These are phyloP conservation scores for Synergus umbraculus DNA, from an alignment of 2,888 invertebrate species.

Conservation along the genomic window DNA sequence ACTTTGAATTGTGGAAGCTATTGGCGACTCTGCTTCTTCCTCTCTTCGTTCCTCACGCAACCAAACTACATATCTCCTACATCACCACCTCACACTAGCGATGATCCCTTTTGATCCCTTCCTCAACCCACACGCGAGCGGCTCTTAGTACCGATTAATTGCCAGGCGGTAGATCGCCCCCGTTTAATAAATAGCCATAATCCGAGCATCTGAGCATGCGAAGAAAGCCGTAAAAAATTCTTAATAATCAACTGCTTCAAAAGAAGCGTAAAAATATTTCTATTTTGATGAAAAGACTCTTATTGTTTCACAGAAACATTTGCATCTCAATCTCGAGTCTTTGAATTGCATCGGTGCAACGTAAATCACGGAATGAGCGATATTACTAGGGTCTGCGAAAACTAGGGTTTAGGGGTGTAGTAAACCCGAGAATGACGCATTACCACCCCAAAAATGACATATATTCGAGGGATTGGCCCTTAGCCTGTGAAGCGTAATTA, in stretches of 20 bases:
- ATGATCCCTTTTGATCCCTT: slow-evolving; percentile 21
- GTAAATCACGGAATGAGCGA: background rate
- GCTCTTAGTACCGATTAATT: slow-evolving; percentile 16
- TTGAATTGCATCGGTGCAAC: background rate
- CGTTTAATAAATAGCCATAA: background rate
- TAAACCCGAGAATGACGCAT: background rate
- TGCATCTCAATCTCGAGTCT: background rate
- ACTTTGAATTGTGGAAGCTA: slow-evolving; percentile 48
- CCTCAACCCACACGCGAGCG: background rate
- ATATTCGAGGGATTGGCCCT: slow-evolving; percentile 18
- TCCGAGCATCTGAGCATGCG: background rate
- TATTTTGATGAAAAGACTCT: background rate
- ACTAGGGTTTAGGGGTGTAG: background rate
- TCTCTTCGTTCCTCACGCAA: background rate
- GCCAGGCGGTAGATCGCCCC: background rate
- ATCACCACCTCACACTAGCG: slow-evolving; percentile 9
- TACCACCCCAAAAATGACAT: slow-evolving; percentile 14
- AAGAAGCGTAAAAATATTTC: background rate
- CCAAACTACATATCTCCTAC: background rate
- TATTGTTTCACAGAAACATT: background rate
- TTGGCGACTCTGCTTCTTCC: slow-evolving; percentile 54
- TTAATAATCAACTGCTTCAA: background rate
- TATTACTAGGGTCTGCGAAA: background rate
- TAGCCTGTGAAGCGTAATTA: background rate
- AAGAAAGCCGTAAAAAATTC: background rate